phyloP scores from a whole-genome alignment of 2,113 vertebrate species.

The Cephalopterus ornatus region DNA sequence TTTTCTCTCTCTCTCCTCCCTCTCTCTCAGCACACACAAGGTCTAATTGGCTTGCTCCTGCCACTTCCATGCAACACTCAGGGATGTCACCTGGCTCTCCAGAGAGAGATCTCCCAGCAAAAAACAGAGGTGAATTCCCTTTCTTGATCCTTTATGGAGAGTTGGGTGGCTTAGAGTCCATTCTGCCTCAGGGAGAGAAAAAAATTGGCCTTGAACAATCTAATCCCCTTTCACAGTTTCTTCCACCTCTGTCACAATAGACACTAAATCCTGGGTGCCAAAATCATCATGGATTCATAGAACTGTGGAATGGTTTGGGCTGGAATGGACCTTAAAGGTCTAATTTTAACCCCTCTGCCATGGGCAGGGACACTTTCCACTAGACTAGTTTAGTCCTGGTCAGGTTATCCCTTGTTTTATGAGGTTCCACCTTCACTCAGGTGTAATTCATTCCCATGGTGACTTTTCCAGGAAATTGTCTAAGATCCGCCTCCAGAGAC shows the following conservation, averaged over 20 bases:
- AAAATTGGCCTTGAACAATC: background rate
- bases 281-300: background rate
- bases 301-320: accelerated
- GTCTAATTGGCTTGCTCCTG: too few relatives aligned
- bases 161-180: background rate
- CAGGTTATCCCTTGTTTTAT: background rate
- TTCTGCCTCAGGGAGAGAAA: background rate
- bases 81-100: too few relatives aligned
- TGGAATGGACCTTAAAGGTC: background rate
- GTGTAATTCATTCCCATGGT: too few relatives aligned
- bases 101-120: background rate
- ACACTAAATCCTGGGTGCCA: background rate
- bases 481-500: background rate
- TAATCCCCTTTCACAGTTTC: background rate
- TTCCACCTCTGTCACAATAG: background rate
- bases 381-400: background rate
- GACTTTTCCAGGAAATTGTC: background rate
- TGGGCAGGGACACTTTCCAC: background rate
- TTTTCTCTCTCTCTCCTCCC: too few relatives aligned
- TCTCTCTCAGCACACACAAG: too few relatives aligned
- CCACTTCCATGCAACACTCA: too few relatives aligned
- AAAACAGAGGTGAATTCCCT: background rate
- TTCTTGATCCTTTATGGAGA: background rate
- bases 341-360: background rate
- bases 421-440: background rate